Evolutionary conservation across 2,888 invertebrate species (phyloP), one percentile per base, ranked within the genome.

Genomic region (Yponomeuta evonymella): DNA sequence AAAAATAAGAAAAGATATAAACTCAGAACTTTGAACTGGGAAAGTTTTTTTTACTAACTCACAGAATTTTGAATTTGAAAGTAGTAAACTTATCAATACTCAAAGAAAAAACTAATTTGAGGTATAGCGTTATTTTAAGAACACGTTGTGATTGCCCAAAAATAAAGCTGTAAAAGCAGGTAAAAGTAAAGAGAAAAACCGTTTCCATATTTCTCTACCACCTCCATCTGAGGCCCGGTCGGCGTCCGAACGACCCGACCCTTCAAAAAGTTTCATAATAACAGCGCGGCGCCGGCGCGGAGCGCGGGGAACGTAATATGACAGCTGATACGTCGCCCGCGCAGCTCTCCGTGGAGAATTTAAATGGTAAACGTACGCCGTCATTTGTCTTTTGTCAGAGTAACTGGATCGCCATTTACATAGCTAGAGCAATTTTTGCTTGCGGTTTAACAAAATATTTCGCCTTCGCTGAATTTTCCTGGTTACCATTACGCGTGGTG

Each of bases 221-320:
- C 51, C 29, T 68, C 51, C 29, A 51, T 68, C 67, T 36, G 68
- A 68, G 30, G 10, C 51, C 11, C 30, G 30, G 68, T 23, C 23
- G 68, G 51, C 86, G 88, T 81, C 83, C 86, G 85, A 43, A 87
- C 82, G 89, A 88, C 92, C 92, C 82, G 89, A 88, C 92, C 92
- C 91, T 90, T 90, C 90, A 89, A 87, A 90, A 92, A 92, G 86
- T 92, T 92, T 88, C 83, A 91, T 91, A 92, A 91, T 91, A 92
- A 90, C 88, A 89, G 77, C 77, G 76, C 75, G 43, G 36, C n/a
- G 63, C 51, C 67, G 48, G 30, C 23, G 33, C 48, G 70, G 64
- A 76, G 81, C 75, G 79, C 74, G 73, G 73, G 79, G 75, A 81
- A 82, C 81, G 88, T 92, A 91, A 92, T 91, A 90, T 91, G 92